Evolutionary conservation across 1,140 invertebrate species (phyloP), one percentile per base, ranked within the genome.

Genomic region (Drosophila pseudoobscura): DNA sequence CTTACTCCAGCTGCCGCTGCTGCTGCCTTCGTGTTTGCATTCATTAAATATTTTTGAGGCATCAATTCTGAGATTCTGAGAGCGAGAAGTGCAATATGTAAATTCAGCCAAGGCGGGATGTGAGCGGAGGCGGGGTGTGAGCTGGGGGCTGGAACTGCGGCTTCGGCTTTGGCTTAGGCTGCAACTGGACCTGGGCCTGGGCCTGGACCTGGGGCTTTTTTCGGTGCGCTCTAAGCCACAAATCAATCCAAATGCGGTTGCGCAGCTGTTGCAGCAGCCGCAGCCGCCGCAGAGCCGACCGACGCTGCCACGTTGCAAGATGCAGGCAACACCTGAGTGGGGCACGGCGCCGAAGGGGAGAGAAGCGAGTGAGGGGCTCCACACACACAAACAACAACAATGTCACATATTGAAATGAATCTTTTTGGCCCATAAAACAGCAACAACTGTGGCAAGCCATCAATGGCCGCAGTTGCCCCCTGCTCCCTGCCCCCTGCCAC

Each of bases 171-270:
- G 11, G 17, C 17, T 26, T 5, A 11, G 11, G 17, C 39, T 54
- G 20, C 22, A 9, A 9, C 31, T 35, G 31, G 11, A 39, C 13
- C 35, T 39, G 35, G 35, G 13, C 11, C 11, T 39, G 11, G 11
- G 13, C 11, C 11, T 39, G 11, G 11, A 39, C 11, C 35, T 39
- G 4, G 11, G 35, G 11, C 35, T 49, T 68, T 68, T 63, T 44
- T 50, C 15, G 51, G 43, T 26, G 53, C 64, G 50, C 51, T 69
- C 56, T 70, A 55, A 83, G 83, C 89, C 88, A 80, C 89, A 90
- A 90, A 90, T 90, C 89, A 90, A 90, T 90, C 89, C 78, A 80
- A 90, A 90, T 90, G 89, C 80, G 89, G 89, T 90, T 90, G 68
- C 70, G 78, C 82, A 87, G 82, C 82, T 87, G 82, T 87, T 87